Evolutionary conservation across 2,797 vertebrate species (phyloP).

Genomic region (Triplophysa bombifrons): DNA sequence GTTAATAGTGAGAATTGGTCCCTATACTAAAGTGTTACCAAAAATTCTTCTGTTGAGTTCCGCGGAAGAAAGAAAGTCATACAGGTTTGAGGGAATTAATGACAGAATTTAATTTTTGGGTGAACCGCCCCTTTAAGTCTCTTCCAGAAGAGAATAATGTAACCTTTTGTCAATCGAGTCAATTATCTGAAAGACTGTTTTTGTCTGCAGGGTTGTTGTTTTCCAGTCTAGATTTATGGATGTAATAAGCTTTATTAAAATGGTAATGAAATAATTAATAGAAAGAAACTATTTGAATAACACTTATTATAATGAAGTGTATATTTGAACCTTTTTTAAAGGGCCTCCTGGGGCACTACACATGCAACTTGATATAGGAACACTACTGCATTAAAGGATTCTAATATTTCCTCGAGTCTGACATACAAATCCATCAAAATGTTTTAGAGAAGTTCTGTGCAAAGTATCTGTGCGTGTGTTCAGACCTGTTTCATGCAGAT

Average conservation of each 20-base stretch:
- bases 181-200: not conserved
- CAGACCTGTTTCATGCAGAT: not conserved
- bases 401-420: not conserved
- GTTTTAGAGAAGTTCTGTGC: not conserved
- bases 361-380: not conserved
- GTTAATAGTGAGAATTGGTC: no score
- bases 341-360: no score
- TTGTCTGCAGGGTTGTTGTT: not conserved
- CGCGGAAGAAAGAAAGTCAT: no score
- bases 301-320: not conserved
- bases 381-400: not conserved
- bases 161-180: no score
- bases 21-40: no score
- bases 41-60: no score
- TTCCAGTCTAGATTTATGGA: not conserved
- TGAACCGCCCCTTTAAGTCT: no score
- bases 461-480: not conserved
- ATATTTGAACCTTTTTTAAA: not conserved
- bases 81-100: no score
- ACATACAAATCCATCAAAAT: not conserved
- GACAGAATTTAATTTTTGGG: no score
- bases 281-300: not conserved
- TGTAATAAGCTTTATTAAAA: not conserved
- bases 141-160: no score
- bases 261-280: not conserved